Percentiles rank a stretch among this genome's conserved stretches.
These are phyloP conservation scores for Hydropsyche tenuis DNA, from an alignment of 1,140 invertebrate genomes.

Conservation along the genomic window DNA sequence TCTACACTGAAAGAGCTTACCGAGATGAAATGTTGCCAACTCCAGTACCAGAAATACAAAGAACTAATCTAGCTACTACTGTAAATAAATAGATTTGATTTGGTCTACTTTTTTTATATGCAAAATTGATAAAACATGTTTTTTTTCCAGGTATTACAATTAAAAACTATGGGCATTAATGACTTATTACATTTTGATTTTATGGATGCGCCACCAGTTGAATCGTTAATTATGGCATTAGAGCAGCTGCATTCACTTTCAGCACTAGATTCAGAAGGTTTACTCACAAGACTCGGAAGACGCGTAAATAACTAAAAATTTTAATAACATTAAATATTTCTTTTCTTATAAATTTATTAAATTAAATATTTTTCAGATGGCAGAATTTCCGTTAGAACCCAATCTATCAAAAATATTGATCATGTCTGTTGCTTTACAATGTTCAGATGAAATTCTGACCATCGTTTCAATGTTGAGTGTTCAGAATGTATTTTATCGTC, in stretches of 20 bases:
- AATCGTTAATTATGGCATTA: slow-evolving; percentile 95
- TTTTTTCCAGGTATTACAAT: slow-evolving; percentile 71
- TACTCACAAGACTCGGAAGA: slow-evolving; percentile 91
- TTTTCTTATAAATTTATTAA: slow-evolving; percentile 2
- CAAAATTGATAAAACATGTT: neutral
- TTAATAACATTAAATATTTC: neutral
- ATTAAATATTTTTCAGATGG: slow-evolving; percentile 76
- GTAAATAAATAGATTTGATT: slow-evolving; percentile 53
- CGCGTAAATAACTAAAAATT: slow-evolving; percentile 65
- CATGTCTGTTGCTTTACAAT: slow-evolving; percentile 98
- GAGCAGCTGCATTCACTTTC: slow-evolving; percentile 97
- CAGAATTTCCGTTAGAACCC: slow-evolving; percentile 98
- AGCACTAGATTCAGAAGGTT: slow-evolving; percentile 95
- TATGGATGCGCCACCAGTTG: slow-evolving; percentile 99
- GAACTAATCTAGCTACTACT: slow-evolving; percentile 96
- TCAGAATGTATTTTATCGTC: slow-evolving; percentile 98
- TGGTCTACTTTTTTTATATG: slow-evolving; percentile 2
- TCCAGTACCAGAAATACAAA: slow-evolving; percentile 98
- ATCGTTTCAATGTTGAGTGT: slow-evolving; percentile 99
- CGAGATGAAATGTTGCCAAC: slow-evolving; percentile 98
- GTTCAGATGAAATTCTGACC: slow-evolving; percentile 97
- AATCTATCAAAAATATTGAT: slow-evolving; percentile 99
- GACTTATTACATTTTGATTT: slow-evolving; percentile 99
- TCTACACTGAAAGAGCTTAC: slow-evolving; percentile 98
- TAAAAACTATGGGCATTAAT: slow-evolving; percentile 99